A percentile compares a stretch with the other conserved stretches of the same genome.
These are phyloP conservation scores for Hyles euphorbiae DNA, from an alignment of 1,140 invertebrate species.

Conservation along the genomic window DNA sequence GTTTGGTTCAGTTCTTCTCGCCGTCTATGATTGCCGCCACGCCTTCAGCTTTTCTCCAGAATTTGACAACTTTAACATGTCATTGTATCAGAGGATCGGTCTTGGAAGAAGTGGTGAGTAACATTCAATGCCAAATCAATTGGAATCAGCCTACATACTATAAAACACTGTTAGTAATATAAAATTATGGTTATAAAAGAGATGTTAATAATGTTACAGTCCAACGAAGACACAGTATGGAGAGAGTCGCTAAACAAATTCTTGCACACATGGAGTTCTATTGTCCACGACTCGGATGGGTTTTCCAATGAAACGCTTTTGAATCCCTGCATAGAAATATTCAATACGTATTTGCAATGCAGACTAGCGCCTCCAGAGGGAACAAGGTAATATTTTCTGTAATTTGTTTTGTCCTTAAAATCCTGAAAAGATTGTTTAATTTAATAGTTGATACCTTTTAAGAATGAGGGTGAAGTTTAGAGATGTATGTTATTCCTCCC, in stretches of 20 bases:
- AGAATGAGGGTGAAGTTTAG: too few relatives aligned
- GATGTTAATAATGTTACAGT: constrained; percentile 35
- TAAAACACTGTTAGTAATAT: too few relatives aligned
- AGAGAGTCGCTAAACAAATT: constrained; percentile 89
- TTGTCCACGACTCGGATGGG: constrained; percentile 78
- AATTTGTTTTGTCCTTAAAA: not conserved
- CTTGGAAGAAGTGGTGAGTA: constrained; percentile 83
- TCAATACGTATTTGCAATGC: constrained; percentile 89
- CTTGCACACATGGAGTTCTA: constrained; percentile 86
- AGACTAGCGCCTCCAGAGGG: constrained; percentile 90
- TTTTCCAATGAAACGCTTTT: constrained; percentile 75
- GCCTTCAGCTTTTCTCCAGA: constrained; percentile 76
- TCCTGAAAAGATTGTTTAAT: not conserved
- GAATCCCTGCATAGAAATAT: constrained; percentile 77
- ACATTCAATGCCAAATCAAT: constrained; percentile 19
- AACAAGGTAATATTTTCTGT: constrained; percentile 65
- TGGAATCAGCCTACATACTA: too few relatives aligned
- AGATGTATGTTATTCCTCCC: too few relatives aligned
- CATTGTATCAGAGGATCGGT: constrained; percentile 83
- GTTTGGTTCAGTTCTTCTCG: constrained; percentile 81
- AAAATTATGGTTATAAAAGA: not conserved
- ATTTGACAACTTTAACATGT: constrained; percentile 84
- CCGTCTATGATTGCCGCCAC: constrained; percentile 70
- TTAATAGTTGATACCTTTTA: not conserved
- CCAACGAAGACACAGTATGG: constrained; percentile 76